Base-by-base conservation (phyloP, 64 coral and sea anemone species). In the Montipora sp. region DNA sequence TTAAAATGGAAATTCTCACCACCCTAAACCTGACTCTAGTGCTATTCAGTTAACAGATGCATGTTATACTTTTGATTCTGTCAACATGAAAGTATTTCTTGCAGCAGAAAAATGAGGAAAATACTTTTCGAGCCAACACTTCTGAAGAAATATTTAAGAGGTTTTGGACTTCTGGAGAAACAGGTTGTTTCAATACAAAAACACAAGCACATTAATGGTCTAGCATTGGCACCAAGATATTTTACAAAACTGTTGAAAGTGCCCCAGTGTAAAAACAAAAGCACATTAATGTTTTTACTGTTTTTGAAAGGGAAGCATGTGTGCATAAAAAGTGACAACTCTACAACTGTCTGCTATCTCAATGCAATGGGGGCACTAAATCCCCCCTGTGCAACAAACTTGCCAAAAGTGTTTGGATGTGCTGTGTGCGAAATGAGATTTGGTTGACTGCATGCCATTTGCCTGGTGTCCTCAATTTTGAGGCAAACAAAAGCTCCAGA, bases 321-420 rank as follows among this genome's bases (percentile, higher is more conserved):
- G n/a, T 45, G 1, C 21, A 45, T 88, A 22, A 87, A 87, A 48
- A 88, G 74, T 79, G 84, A 93, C 23, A 93, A 93, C 63, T 69
- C 83, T 80, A 93, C 92, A 68, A 81, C 92, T 80, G 92, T 88
- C 23, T 87, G 57, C 59, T 88, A 87, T 24, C 77, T 93, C 13
- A 93, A 88, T 93, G 75, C 57, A 14, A 93, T 88, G 92, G 92
- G 0, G 77, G 83, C 77, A 93, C 83, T 55, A 87, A 88, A 73
- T 83, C 89, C 12, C 27, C 65, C 16, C 15, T 15, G 7, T 93
- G 84, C 55, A 93, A 93, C 57, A 65, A 75, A 36, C 21, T 87
- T 51, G 63, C 82, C 20, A 76, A 87, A 55, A 67, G 47, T 65
- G 60, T 93, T 68, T 93, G 91, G 59, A 61, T 87, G 24, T 87